Percentiles rank a stretch among this genome's conserved stretches.
phyloP scores from a whole-genome alignment of 2,797 vertebrate species.

The Rhinogobio ventralis region DNA sequence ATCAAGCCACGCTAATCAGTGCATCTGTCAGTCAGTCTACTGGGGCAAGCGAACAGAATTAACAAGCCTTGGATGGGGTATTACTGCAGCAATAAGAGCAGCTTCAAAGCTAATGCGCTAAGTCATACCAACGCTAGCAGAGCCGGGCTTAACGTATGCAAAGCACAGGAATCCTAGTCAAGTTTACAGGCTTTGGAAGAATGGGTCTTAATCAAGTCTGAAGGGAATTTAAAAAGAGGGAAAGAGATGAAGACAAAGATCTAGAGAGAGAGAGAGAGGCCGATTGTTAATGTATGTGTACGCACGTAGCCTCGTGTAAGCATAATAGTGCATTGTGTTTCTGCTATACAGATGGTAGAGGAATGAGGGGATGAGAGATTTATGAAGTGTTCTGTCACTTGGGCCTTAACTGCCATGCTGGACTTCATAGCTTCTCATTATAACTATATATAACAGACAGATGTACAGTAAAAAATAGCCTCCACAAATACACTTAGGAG shows the following conservation, averaged over 20 bases:
- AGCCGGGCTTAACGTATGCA: conserved; percentile 53
- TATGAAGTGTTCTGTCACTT: conserved; percentile 37
- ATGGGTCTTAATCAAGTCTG: conserved; percentile 55
- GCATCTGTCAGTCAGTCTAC: conserved; percentile 71
- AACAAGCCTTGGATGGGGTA: conserved; percentile 68
- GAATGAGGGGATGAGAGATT: conserved; percentile 37
- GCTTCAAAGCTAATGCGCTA: conserved; percentile 59
- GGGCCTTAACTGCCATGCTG: conserved; percentile 27
- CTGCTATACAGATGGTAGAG: conserved; percentile 31
- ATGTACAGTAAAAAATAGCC: conserved; percentile 24
- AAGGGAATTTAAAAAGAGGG: conserved; percentile 40
- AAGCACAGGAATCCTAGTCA: conserved; percentile 47
- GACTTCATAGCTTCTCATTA: conserved; percentile 25
- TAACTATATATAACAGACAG: conserved; percentile 38
- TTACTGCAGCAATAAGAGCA: conserved; percentile 56
- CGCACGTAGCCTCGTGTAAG: conserved; percentile 9
- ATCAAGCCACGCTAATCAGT: conserved; percentile 74
- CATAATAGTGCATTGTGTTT: conserved; percentile 25
- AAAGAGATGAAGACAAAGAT: conserved; percentile 29
- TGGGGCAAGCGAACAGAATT: conserved; percentile 69
- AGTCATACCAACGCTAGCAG: conserved; percentile 50
- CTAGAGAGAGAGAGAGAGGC: conserved; percentile 19
- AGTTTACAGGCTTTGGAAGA: conserved; percentile 49
- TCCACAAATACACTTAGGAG: neutral
- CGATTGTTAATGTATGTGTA: conserved; percentile 22